phyloP scores from a whole-genome alignment of 2,113 vertebrate species.

The Recurvirostra avosetta region DNA sequence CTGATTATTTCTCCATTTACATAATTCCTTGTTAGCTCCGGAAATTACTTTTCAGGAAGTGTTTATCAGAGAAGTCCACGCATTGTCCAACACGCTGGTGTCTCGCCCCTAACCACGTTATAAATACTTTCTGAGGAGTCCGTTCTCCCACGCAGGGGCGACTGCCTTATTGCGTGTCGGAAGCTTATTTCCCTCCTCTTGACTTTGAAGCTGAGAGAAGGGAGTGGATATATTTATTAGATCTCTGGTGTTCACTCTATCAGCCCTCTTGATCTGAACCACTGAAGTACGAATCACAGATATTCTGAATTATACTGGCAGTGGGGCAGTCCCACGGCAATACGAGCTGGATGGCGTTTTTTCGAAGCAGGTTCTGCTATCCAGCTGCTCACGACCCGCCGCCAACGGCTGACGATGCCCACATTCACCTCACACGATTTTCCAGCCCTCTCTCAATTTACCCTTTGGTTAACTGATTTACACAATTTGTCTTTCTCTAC shows the following conservation, averaged over 20 bases:
- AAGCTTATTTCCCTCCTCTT: neutral
- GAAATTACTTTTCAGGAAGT: constrained; percentile 6
- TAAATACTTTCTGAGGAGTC: neutral
- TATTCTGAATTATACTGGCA: neutral
- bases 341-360: rapidly evolving
- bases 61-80: neutral
- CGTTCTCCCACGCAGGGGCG: rapidly evolving
- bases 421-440: neutral
- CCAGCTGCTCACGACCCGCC: neutral
- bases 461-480: neutral
- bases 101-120: rapidly evolving
- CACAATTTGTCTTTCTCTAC: neutral
- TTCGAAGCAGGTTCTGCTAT: neutral
- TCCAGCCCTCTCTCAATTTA: neutral
- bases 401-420: neutral
- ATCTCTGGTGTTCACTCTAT: neutral
- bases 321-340: neutral
- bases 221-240: neutral
- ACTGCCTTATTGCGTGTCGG: rapidly evolving
- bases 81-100: rapidly evolving
- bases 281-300: neutral
- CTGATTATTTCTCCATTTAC: constrained; percentile 26
- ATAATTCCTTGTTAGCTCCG: neutral
- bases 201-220: neutral
- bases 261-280: neutral